Conservation (phyloP, 2,888 invertebrate species). For the Tinea pellionella region DNA sequence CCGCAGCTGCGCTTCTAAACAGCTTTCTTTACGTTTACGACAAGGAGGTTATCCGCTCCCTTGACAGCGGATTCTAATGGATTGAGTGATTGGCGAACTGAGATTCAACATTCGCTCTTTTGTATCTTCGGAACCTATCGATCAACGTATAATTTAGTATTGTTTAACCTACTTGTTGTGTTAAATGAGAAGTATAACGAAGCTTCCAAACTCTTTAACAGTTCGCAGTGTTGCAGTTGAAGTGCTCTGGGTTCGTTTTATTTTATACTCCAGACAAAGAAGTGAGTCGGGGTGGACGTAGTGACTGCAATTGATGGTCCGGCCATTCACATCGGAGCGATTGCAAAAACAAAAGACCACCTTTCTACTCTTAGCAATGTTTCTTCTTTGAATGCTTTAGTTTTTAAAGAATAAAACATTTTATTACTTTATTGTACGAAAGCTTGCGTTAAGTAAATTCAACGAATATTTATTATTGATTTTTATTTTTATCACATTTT, state of each 20-base stretch:
- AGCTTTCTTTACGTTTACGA: conserved; percentile 22
- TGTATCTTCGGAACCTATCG: not conserved
- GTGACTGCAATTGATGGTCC: conserved; percentile 34
- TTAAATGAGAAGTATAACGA: not conserved
- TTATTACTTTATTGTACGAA: not conserved
- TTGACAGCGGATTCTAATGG: conserved; percentile 3
- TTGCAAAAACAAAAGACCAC: conserved; percentile 17
- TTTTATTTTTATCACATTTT: not conserved
- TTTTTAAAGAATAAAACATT: not conserved
- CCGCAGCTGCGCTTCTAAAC: conserved; percentile 21
- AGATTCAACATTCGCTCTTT: not conserved
- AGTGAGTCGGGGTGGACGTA: conserved; percentile 19
- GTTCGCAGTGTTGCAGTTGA: conserved; percentile 8
- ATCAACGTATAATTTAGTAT: not conserved
- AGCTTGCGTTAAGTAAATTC: not conserved
- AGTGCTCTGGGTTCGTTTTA: conserved; percentile 14
- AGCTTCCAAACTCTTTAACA: not conserved
- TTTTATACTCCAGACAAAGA: conserved; percentile 27
- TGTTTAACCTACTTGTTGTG: not conserved
- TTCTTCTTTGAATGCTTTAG: conserved; percentile 12
- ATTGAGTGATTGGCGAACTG: conserved; percentile 12
- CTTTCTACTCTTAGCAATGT: conserved; percentile 10
- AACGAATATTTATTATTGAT: not conserved
- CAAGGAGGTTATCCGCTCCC: conserved; percentile 12
- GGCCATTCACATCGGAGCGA: conserved; percentile 22